Evolutionary conservation across 2,888 invertebrate species (phyloP).

Genomic region (Anoncus sp.): DNA sequence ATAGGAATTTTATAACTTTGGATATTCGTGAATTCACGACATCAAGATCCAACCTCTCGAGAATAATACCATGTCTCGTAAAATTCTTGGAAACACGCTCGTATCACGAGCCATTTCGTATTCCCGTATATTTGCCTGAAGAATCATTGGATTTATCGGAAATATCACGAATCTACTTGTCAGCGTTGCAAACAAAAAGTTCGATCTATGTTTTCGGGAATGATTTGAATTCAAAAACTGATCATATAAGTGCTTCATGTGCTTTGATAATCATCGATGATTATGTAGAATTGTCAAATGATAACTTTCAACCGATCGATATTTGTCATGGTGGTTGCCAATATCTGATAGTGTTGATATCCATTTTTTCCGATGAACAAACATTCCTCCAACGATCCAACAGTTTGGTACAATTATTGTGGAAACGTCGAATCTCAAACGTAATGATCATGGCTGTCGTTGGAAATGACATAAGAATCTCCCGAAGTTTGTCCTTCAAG

Average conservation of each 20-base stretch:
- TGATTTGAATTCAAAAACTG: not conserved
- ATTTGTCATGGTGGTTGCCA: conserved; percentile 69
- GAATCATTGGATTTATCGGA: not conserved
- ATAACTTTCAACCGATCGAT: conserved; percentile 44
- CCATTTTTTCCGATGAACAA: conserved; percentile 54
- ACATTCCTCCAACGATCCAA: conserved; percentile 67
- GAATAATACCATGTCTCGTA: conserved; percentile 61
- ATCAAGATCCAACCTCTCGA: not conserved
- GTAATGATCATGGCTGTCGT: conserved; percentile 66
- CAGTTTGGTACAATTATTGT: conserved; percentile 60
- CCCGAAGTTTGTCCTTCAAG: conserved; percentile 65
- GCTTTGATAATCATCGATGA: conserved; percentile 67
- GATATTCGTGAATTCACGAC: conserved; percentile 11
- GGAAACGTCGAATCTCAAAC: conserved; percentile 64
- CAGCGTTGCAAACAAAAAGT: conserved; percentile 46
- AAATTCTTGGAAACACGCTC: conserved; percentile 62
- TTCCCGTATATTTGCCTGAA: conserved; percentile 59
- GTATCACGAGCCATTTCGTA: conserved; percentile 27
- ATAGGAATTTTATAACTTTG: conserved; percentile 9
- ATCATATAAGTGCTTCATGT: conserved; percentile 31
- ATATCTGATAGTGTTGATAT: conserved; percentile 65
- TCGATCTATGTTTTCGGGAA: conserved; percentile 55
- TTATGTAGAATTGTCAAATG: conserved; percentile 49
- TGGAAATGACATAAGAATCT: conserved; percentile 56
- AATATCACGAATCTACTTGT: conserved; percentile 47